A percentile compares a stretch with the other conserved stretches of the same genome.
Evolutionary conservation across 2,888 invertebrate genomes (phyloP).

Genomic region (Sipha maydis): DNA sequence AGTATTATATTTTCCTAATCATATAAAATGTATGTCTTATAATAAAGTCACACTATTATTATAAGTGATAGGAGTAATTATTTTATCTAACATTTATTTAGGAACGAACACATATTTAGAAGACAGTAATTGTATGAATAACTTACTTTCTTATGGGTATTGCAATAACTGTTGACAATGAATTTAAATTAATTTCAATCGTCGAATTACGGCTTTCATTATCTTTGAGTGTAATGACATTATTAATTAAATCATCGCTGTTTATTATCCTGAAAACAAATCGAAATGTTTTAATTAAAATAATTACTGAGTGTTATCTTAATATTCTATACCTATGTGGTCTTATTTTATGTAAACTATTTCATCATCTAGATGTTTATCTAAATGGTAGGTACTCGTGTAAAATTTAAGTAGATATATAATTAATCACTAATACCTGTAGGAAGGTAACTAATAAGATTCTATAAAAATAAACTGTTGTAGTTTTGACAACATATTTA

Average conservation of each 20-base stretch:
- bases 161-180: neutral
- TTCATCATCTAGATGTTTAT: neutral
- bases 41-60: neutral
- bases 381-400: neutral
- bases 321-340: neutral
- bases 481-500: no score
- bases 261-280: slow-evolving; percentile 23
- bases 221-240: neutral
- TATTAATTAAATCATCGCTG: slow-evolving; percentile 33
- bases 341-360: no score
- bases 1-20: no score
- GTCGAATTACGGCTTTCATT: neutral
- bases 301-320: neutral
- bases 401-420: no score
- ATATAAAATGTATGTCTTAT: neutral
- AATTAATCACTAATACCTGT: no score
- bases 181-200: slow-evolving; percentile 26
- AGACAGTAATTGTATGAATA: neutral
- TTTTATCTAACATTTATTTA: no score
- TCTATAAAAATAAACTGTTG: no score
- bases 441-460: no score
- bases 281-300: neutral
- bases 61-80: neutral
- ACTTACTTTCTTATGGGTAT: slow-evolving; percentile 43
- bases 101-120: neutral